Conservation (phyloP, 2,113 vertebrate species). For the Heterocephalus glaber region DNA sequence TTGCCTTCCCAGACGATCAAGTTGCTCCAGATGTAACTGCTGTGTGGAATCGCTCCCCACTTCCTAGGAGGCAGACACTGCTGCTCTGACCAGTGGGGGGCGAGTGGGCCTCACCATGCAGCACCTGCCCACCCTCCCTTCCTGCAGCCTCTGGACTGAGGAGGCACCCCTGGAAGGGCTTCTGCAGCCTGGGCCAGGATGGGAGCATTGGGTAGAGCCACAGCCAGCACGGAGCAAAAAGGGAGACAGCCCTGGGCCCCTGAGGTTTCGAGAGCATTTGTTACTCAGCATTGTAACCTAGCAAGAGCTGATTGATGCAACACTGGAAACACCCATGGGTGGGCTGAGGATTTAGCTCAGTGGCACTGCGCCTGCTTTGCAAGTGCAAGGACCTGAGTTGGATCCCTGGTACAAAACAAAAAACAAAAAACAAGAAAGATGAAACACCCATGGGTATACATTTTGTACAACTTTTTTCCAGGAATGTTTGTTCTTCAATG, state of each 20-base stretch:
- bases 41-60: fast-evolving
- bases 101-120: too few species aligned
- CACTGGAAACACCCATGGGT: too few species aligned
- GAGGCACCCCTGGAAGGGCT: neutral
- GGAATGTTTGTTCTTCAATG: neutral
- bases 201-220: fast-evolving
- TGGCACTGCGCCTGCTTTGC: too few species aligned
- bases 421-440: too few species aligned
- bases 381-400: too few species aligned
- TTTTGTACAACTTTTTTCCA: neutral
- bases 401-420: too few species aligned
- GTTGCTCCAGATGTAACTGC: fast-evolving
- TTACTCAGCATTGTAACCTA: neutral
- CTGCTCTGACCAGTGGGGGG: neutral
- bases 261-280: fast-evolving
- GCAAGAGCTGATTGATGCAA: neutral
- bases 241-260: fast-evolving
- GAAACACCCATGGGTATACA: neutral
- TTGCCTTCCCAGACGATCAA: neutral
- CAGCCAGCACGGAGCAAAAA: too few species aligned
- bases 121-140: neutral
- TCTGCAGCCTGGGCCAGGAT: neutral
- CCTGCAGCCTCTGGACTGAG: too few species aligned
- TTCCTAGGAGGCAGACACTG: neutral
- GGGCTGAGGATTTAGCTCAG: too few species aligned